Evolutionary conservation across 2,888 invertebrate genomes (phyloP), one percentile per base, ranked within the genome.

Genomic region (Hydriomena furcata): DNA sequence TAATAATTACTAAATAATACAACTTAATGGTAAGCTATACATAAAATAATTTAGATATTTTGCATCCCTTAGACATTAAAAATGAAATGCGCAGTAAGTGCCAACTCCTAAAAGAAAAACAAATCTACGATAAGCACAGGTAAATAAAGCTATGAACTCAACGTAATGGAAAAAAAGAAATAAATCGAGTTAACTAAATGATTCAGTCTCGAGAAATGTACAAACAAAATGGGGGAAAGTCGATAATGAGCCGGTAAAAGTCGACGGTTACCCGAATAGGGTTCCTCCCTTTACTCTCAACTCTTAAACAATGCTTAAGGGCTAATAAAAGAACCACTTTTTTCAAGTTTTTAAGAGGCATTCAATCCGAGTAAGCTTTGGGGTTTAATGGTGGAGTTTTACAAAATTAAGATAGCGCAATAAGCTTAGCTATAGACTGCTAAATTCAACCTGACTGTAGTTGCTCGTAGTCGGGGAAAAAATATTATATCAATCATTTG

Each of bases 241-340:
- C 76, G 76, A 81, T 84, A 87, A 87, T 82, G 84, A 79, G 69
- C 71, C 76, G 76, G 79, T 79, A 84, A 84, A 85, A 83, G 76
- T 81, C 77, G 71, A 60, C 71, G 61, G 67, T 66, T 68, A 66
- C 65, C 58, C 61, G 46, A 55, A 55, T 68, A 76, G 80, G 84
- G 84, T 70, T 63, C 65, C 73, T 74, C 78, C 84, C 85, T 79
- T 65, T 63, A 55, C 67, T 76, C 71, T 74, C 63, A 77, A 82
- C 83, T 80, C 83, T 84, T 83, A 84, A 85, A 86, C 85, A 86
- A 82, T 84, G 74, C 84, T 87, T 81, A 82, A 79, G 73, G 73
- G 79, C 79, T 83, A 84, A 85, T 87, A 83, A 88, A 86, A 77
- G 73, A 73, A 79, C 78, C 79, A 68, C 76, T 82, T 84, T 83